Percentiles rank a stretch among this genome's conserved stretches.
Conservation (phyloP, 2,113 vertebrate species). For the Silurus asotus region DNA sequence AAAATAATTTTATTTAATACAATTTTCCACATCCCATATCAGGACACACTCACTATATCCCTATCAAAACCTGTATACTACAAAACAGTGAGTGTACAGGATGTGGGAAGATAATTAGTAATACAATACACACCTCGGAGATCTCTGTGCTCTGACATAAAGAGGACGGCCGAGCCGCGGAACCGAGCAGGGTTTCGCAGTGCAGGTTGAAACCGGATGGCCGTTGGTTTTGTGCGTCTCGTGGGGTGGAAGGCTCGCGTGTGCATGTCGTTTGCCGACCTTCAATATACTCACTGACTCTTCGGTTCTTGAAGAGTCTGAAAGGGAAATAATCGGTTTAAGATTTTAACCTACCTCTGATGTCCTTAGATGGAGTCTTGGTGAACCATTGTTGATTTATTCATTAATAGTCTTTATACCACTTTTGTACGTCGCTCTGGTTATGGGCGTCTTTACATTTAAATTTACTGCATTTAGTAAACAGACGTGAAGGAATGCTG, state of each 20-base stretch:
- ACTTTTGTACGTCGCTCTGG: no score
- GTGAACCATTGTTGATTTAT: no score
- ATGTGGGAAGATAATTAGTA: no score
- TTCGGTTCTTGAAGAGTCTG: constrained; percentile 63
- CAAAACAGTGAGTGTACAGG: background rate
- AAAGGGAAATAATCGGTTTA: background rate
- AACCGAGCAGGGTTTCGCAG: constrained; percentile 56
- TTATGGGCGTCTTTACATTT: no score
- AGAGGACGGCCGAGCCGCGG: constrained; percentile 72
- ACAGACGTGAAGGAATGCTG: background rate
- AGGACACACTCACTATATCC: background rate
- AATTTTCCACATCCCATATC: background rate
- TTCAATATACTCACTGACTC: constrained; percentile 62
- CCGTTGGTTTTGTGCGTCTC: constrained; percentile 75
- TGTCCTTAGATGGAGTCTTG: no score
- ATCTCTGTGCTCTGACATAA: constrained; percentile 58
- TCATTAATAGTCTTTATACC: no score
- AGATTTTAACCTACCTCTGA: no score
- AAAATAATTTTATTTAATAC: background rate
- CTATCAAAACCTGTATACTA: background rate
- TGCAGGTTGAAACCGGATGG: constrained; percentile 63
- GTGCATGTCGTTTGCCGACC: constrained; percentile 73
- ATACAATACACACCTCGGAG: constrained; percentile 8
- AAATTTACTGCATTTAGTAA: no score
- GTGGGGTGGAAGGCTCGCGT: constrained; percentile 60